Base-by-base conservation (phyloP, 2,113 vertebrate species). In the Potamarius usumacintae region DNA sequence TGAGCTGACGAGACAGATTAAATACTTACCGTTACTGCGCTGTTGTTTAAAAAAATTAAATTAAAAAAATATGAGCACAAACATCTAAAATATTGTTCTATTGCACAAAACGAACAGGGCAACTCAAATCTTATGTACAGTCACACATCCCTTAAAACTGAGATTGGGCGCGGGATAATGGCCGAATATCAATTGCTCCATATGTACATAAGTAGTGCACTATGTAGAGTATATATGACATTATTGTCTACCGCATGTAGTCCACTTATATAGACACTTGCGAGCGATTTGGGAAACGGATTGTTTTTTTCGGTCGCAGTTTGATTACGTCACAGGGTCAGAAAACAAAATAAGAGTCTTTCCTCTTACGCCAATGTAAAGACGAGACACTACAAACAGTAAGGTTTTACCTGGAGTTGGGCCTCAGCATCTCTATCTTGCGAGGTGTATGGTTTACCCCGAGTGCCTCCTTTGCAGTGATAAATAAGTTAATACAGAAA, bases 321-420 rank as follows among this genome's bases (percentile, higher is more conserved):
- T 52, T 87, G 67, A 63, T 30, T 15, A 30, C 0, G 48, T 72
- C 79, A 71, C 10, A 15, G 8, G 22, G 48, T 0, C 12, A 20
- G 12, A 53, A 65, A 10, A 18, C 72, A 88, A 65, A 88, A 84
- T 88, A 88, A 84, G 34, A 88, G 86, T 88, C 60, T 22, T 22
- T 25, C 2, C 34, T 50, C 12, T 5, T 1, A 11, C 1, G 14
- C 4, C 15, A 2, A 62, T 42, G 9, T 34, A 62, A 62, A 42
- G 18, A 63, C 25, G 4, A 10, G 48, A 67, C 67, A 67, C 20
- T n/a, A 12, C 14, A 30, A 18, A 58, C n/a, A 58, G 14, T 27
- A 76, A 48, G 22, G 7, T 50, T 74, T 74, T 1, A 0, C 18
- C 18, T 74, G 48, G 5, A 2, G 22, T 53, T 76, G 0, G 34